Evolutionary conservation across 2,797 vertebrate genomes (phyloP), one percentile per base, ranked within the genome.

Genomic region (Zenarchopterus dispar): DNA sequence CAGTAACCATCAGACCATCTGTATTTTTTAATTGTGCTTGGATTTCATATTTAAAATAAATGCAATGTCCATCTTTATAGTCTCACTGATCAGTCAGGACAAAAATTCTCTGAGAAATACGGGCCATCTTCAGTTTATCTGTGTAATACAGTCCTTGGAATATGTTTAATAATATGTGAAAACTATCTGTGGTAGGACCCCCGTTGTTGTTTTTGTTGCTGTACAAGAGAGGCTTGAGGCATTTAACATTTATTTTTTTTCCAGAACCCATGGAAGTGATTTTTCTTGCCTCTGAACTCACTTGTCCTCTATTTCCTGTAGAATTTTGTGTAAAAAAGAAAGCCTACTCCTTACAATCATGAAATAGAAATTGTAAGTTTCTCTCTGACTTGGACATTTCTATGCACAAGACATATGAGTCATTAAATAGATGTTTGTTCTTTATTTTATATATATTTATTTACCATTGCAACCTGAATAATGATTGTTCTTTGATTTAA

Each of bases 291-390:
- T 67, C 18, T 69, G 70, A 68, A 68, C 68, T 78, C 67, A 77
- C 64, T 81, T 83, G 81, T 73, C 73, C 66, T 75, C 56, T 56
- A 60, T 71, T 71, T 77, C 74, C 78, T 11, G 60, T 33, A 28
- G 66, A 74, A 75, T 53, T 49, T 51, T 17, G 75, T 62, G 48
- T 24, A 22, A 31, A 57, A 57, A 21, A 22, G 3, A 43, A 28
- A 28, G 28, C 8, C 28, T 28, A 4, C 28, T 28, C 7, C 28
- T 28, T 28, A 3, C 24, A 3, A 43, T n/a, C 16, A 18, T 18
- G 60, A 58, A 64, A 24, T n/a, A 10, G 36, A 55, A n/a, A 23
- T 55, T 39, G 36, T 39, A 39, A 39, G 13, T 39, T 39, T 39
- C 36, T 39, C 11, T 16, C 13, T 39, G 2, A 13, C 36, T 39